phyloP scores from a whole-genome alignment of 2,113 vertebrate genomes.

The Panthera leo region DNA sequence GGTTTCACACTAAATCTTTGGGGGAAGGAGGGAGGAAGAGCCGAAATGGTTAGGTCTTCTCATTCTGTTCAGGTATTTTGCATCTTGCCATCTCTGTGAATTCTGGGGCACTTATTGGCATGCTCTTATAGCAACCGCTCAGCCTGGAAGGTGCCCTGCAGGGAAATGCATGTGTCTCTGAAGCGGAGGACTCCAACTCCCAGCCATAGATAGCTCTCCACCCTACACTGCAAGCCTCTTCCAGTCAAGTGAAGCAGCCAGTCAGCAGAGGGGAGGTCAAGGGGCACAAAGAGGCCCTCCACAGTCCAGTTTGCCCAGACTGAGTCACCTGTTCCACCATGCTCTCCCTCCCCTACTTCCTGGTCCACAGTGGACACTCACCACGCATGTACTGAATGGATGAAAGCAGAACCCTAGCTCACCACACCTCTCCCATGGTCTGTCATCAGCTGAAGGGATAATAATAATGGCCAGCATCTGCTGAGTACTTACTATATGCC shows the following conservation, averaged over 20 bases:
- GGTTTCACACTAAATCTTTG: background rate
- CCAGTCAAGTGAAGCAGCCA: background rate
- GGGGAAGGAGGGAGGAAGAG: background rate
- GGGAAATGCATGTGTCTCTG: background rate
- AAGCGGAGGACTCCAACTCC: background rate
- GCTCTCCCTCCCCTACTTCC: background rate
- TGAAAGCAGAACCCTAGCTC: background rate
- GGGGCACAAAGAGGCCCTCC: background rate
- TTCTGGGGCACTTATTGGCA: background rate
- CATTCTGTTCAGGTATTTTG: background rate
- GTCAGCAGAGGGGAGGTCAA: background rate
- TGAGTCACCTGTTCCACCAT: background rate
- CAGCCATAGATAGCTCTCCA: background rate
- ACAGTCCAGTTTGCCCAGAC: background rate
- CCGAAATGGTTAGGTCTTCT: background rate
- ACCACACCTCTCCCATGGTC: background rate
- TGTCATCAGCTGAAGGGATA: background rate
- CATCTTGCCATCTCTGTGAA: background rate
- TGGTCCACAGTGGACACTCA: background rate
- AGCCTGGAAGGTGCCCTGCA: background rate
- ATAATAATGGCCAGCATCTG: background rate
- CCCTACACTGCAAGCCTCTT: background rate
- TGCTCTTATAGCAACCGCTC: background rate
- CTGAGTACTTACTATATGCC: background rate
- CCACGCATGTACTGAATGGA: background rate